Conservation (phyloP, 2,888 invertebrate genomes). For the Watsonalla binaria region DNA sequence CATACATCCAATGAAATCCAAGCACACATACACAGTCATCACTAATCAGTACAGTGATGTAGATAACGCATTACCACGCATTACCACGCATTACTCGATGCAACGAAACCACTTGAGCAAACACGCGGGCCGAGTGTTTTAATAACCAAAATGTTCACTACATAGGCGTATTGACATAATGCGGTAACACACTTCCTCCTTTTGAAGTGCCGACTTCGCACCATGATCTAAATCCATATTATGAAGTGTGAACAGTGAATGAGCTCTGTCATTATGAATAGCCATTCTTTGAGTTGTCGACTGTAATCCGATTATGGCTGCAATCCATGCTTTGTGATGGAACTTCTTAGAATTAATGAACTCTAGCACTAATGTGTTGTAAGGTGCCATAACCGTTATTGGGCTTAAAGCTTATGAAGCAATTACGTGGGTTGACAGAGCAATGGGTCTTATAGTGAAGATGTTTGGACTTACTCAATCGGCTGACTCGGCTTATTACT, state of each 20-base stretch:
- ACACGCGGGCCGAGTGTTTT: slow-evolving; percentile 34
- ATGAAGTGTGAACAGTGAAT: slow-evolving; percentile 10
- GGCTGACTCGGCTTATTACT: not conserved
- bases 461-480: not conserved
- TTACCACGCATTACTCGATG: slow-evolving; percentile 18
- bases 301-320: not conserved
- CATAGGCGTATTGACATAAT: slow-evolving; percentile 45
- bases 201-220: slow-evolving; percentile 32
- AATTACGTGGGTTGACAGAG: not conserved
- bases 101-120: slow-evolving; percentile 50
- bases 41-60: slow-evolving; percentile 2
- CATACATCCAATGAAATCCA: not conserved
- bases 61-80: slow-evolving; percentile 15
- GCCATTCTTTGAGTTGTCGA: not conserved
- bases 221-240: slow-evolving; percentile 15
- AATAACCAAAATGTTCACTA: slow-evolving; percentile 44
- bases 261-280: not conserved
- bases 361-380: not conserved
- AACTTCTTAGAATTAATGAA: not conserved
- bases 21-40: not conserved
- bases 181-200: slow-evolving; percentile 39
- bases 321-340: not conserved
- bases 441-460: not conserved
- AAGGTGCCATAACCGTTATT: slow-evolving; percentile 1
- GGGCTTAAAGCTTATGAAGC: slow-evolving; percentile 2